phyloP scores from a whole-genome alignment of 2,888 invertebrate species.

The Pilophorus perplexus region DNA sequence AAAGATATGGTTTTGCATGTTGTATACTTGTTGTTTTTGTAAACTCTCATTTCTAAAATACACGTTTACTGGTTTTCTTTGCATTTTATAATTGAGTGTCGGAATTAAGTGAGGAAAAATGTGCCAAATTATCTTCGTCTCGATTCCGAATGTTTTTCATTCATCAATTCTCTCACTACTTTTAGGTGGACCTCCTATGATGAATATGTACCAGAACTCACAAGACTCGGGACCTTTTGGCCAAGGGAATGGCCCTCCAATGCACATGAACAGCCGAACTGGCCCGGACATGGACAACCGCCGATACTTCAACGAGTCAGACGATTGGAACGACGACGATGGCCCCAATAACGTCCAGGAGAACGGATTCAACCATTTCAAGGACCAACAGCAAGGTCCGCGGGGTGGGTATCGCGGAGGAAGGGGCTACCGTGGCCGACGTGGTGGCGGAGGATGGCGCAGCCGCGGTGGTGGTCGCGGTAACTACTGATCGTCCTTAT shows the following conservation, averaged over 20 bases:
- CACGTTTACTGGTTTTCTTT: too few relatives aligned
- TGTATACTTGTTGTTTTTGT: neutral
- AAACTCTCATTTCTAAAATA: too few relatives aligned
- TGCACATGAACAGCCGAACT: slow-evolving; percentile 12
- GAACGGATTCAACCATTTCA: neutral
- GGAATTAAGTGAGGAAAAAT: too few relatives aligned
- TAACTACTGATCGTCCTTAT: too few relatives aligned
- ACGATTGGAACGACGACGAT: slow-evolving; percentile 1
- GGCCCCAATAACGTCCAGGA: neutral
- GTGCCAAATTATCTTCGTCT: too few relatives aligned
- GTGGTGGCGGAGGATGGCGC: slow-evolving; percentile 22
- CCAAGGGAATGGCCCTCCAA: slow-evolving; percentile 11
- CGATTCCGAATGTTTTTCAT: too few relatives aligned
- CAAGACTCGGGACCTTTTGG: slow-evolving; percentile 12
- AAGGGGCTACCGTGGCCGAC: slow-evolving; percentile 10
- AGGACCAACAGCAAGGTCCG: neutral
- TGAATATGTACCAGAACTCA: slow-evolving; percentile 18
- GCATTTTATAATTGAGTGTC: too few relatives aligned
- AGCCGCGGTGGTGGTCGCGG: too few relatives aligned
- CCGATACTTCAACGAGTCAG: slow-evolving; percentile 13
- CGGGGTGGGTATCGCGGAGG: slow-evolving; percentile 25
- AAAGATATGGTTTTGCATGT: neutral
- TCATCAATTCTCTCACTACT: neutral
- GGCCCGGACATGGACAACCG: slow-evolving; percentile 3
- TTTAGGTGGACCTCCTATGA: slow-evolving; percentile 20